Evolutionary conservation across 2,888 invertebrate species (phyloP), one percentile per base, ranked within the genome.

Genomic region (Crepidodera aurea): DNA sequence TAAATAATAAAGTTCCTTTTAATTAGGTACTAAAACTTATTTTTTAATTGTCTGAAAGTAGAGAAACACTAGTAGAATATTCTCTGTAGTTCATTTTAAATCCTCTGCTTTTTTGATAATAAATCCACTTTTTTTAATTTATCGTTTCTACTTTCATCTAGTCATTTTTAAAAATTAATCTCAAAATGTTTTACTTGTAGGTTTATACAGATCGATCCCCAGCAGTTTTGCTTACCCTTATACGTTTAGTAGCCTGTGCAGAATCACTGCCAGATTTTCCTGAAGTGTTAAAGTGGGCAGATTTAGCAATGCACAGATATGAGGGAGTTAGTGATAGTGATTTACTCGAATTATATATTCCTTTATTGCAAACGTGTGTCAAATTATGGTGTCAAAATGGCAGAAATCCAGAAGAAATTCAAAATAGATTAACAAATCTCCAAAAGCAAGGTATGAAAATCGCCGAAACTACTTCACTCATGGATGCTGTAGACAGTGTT

Each of bases 291-390:
- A 84, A 86, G 63, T 90, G 89, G 88, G 89, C 89, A 0, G 86
- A 87, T 62, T 80, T 90, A 3, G 90, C 90, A 0, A 77, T 91
- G n/a, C 84, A 85, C 71, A 83, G 91, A 51, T 91, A 87, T 69
- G 89, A 91, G 67, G 88, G 86, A 1, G 87, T 91, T 66, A 72
- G 89, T 73, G 91, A 91, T 77, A 86, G 86, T 10, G 90, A 91
- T 73, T 78, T 90, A 37, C 78, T 91, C 53, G 83, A 86, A 42
- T 83, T 90, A 32, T 91, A 91, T 73, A 82, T 89, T 71, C 91
- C 91, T 1, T 78, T 91, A 46, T 70, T 91, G 59, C 86, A 89
- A 70, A 84, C 88, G 3, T 90, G 90, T 71, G 84, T 87, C 40
- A 86, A 86, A 72, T 84, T 90, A 71, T 90, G 88, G 87, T 86